Evolutionary conservation across 2,113 vertebrate species (phyloP).

Genomic region (Oreochromis spilurus): DNA sequence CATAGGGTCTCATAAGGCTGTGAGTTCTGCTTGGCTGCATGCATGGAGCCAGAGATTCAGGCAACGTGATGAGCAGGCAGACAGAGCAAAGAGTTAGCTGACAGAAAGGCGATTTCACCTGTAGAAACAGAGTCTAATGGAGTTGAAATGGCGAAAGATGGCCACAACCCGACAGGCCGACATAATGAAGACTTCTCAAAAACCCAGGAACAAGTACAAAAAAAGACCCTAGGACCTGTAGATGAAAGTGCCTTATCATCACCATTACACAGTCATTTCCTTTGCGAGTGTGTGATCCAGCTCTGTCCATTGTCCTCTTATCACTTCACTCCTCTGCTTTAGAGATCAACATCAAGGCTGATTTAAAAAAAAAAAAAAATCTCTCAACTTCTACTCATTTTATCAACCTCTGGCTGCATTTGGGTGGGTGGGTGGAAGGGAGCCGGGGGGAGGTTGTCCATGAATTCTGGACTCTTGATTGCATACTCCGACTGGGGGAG

Average conservation of each 20-base stretch:
- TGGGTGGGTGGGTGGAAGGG: not conserved
- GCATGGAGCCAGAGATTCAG: constrained; percentile 30
- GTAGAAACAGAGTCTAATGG: constrained; percentile 4
- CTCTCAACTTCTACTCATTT: not conserved
- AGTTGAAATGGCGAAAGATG: not conserved
- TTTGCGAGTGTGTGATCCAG: not conserved
- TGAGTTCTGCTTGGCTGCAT: constrained; percentile 52
- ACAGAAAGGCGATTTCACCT: not conserved
- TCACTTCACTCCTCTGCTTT: not conserved
- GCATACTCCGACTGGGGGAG: not conserved
- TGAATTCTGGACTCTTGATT: not conserved
- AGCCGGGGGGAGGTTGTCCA: not conserved
- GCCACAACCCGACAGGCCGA: not conserved
- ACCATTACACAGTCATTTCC: not conserved
- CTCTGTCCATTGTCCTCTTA: not conserved
- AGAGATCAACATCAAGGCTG: constrained; percentile 4
- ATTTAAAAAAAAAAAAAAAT: not conserved
- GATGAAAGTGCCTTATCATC: not conserved
- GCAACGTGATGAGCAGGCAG: constrained; percentile 24
- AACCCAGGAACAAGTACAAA: not conserved
- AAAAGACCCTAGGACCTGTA: not conserved
- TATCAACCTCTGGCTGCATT: not conserved
- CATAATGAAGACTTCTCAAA: constrained; percentile 15
- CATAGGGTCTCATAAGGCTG: not conserved
- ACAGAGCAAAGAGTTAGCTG: constrained; percentile 3